Percentiles rank a stretch among this genome's conserved stretches.
Conservation (phyloP, 92 coral and sea anemone species). For the Pocillopora meandrina region DNA sequence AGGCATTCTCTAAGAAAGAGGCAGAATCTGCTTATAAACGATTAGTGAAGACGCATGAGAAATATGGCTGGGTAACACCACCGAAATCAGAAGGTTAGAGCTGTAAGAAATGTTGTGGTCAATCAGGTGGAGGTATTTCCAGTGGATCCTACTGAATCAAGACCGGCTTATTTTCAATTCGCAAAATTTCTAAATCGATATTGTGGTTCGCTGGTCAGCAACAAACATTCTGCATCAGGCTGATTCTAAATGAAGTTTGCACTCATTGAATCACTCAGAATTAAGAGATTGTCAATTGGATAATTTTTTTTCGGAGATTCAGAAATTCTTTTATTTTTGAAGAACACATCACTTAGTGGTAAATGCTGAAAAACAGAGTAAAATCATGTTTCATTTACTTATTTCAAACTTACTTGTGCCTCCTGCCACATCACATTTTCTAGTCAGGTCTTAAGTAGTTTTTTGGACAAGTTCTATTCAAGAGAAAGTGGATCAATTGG, state of each 20-base stretch:
- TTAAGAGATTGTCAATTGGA: not conserved
- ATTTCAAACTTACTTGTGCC: not conserved
- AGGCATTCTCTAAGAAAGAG: constrained; percentile 87
- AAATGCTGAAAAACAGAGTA: too few species aligned
- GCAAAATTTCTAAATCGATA: not conserved
- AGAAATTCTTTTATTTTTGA: not conserved
- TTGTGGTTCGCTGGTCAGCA: not conserved
- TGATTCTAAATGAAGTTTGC: too few species aligned
- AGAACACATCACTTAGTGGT: not conserved
- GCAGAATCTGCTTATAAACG: constrained; percentile 89
- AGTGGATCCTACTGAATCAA: not conserved
- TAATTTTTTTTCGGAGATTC: not conserved
- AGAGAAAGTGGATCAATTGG: not conserved
- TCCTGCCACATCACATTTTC: not conserved
- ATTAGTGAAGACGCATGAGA: constrained; percentile 89
- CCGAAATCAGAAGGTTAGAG: constrained; percentile 82
- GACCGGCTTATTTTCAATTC: not conserved
- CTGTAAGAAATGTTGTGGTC: not conserved
- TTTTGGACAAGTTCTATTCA: not conserved
- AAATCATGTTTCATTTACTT: not conserved
- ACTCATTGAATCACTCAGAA: too few species aligned
- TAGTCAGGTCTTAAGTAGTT: not conserved
- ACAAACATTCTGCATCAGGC: not conserved
- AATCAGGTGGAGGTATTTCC: not conserved
- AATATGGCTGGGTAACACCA: constrained; percentile 96